Percentiles rank a stretch among this genome's conserved stretches.
Conservation (phyloP, 2,888 invertebrate genomes). For the Noctua comes region DNA sequence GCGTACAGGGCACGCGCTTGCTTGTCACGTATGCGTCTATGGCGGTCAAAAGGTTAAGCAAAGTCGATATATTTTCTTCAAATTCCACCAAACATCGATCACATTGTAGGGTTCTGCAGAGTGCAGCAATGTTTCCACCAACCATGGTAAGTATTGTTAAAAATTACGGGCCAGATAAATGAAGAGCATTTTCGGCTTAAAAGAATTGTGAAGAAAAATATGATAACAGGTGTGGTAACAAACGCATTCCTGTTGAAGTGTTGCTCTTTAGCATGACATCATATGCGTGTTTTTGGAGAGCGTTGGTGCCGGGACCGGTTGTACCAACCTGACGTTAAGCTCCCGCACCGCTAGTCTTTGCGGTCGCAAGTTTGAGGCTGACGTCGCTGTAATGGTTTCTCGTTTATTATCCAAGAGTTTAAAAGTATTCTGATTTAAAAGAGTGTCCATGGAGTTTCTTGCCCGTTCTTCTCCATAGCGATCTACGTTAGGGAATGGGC, state of each 20-base stretch:
- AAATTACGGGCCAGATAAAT: neutral
- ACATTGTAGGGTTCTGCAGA: neutral
- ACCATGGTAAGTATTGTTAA: neutral
- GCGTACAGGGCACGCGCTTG: no score
- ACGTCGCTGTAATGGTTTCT: conserved; percentile 28
- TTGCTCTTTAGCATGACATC: conserved; percentile 62
- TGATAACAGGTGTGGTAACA: conserved; percentile 49
- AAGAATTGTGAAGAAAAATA: conserved; percentile 24
- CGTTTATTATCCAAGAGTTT: no score
- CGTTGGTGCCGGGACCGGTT: conserved; percentile 64
- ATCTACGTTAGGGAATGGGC: no score
- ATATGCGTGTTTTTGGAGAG: conserved; percentile 63
- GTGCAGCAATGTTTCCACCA: neutral
- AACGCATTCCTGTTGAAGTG: conserved; percentile 54
- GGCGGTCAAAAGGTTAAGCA: neutral
- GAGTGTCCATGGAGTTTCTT: no score
- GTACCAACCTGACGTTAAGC: conserved; percentile 53
- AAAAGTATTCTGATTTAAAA: no score
- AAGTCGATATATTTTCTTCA: neutral
- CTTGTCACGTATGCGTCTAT: no score
- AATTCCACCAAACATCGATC: neutral
- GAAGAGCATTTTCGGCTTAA: neutral
- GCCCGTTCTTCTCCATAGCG: no score
- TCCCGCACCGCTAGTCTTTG: conserved; percentile 53
- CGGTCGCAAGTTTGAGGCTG: conserved; percentile 51